phyloP scores from a whole-genome alignment of 2,113 vertebrate genomes.

The Tautogolabrus adspersus region DNA sequence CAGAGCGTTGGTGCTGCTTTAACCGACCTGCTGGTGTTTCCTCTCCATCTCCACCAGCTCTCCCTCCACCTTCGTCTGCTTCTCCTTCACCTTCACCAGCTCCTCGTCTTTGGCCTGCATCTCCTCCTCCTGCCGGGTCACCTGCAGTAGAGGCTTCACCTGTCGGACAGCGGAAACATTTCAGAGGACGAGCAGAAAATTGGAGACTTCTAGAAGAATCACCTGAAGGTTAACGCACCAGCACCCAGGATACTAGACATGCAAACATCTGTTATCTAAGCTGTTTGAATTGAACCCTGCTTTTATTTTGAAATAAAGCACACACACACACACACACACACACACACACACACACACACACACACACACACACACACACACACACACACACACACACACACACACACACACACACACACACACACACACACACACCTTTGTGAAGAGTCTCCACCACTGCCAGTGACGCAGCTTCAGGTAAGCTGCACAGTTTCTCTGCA shows the following conservation, averaged over 20 bases:
- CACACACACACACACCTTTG: slow-evolving; percentile 93
- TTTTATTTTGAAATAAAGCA: too few relatives aligned
- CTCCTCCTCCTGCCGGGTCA: slow-evolving; percentile 98
- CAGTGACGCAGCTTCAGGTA: slow-evolving; percentile 97
- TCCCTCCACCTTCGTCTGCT: slow-evolving; percentile 93
- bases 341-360: too few relatives aligned
- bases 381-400: too few relatives aligned
- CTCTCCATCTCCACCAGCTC: slow-evolving; percentile 97
- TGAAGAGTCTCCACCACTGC: slow-evolving; percentile 99
- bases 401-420: too few relatives aligned
- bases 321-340: too few relatives aligned
- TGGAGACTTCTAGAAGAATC: too few relatives aligned
- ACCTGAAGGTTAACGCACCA: too few relatives aligned
- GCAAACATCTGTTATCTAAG: too few relatives aligned
- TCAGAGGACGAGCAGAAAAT: not conserved
- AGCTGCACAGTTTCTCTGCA: slow-evolving; percentile 97
- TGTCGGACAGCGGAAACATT: slow-evolving; percentile 57
- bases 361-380: too few relatives aligned
- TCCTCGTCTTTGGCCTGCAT: slow-evolving; percentile 98
- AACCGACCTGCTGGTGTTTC: slow-evolving; percentile 94
- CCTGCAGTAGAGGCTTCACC: slow-evolving; percentile 99
- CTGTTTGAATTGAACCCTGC: too few relatives aligned
- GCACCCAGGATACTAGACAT: too few relatives aligned
- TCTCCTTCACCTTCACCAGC: slow-evolving; percentile 97
- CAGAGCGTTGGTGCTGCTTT: not conserved